Percentiles rank a stretch among this genome's conserved stretches.
Evolutionary conservation across 1,140 invertebrate genomes (phyloP).

Genomic region (Cyclargus thomasi): DNA sequence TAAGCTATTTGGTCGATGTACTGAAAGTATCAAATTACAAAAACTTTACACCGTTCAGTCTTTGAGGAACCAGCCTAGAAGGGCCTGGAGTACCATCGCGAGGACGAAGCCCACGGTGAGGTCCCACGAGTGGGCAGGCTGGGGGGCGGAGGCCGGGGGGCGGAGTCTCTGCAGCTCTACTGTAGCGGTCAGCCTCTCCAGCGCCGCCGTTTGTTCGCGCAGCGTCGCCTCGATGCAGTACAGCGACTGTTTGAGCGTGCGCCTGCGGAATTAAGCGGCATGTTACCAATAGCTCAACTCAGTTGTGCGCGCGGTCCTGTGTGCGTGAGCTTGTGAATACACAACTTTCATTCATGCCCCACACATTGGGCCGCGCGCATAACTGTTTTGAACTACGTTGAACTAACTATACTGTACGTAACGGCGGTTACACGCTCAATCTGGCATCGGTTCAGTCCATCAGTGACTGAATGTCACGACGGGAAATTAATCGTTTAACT

Average conservation of each 20-base stretch:
- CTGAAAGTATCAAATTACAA: constrained; percentile 24
- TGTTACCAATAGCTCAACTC: too few relatives aligned
- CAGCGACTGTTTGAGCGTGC: constrained; percentile 54
- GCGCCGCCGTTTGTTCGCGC: constrained; percentile 45
- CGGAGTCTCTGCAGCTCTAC: constrained; percentile 44
- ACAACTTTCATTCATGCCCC: too few relatives aligned
- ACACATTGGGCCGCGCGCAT: too few relatives aligned
- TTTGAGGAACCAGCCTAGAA: constrained; percentile 61
- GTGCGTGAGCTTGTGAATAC: too few relatives aligned
- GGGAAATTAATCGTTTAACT: too few relatives aligned
- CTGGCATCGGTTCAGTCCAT: too few relatives aligned
- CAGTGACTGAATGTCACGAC: too few relatives aligned
- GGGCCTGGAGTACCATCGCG: constrained; percentile 52
- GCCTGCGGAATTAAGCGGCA: constrained; percentile 36
- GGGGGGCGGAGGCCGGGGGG: constrained; percentile 31
- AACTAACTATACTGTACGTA: too few relatives aligned
- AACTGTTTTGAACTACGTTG: too few relatives aligned
- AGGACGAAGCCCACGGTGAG: constrained; percentile 55
- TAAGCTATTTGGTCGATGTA: constrained; percentile 36
- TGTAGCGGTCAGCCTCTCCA: constrained; percentile 46
- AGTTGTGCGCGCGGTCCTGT: too few relatives aligned
- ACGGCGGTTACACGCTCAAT: too few relatives aligned
- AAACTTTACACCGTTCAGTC: constrained; percentile 41
- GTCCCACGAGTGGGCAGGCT: constrained; percentile 47
- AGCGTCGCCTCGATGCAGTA: constrained; percentile 50